Evolutionary conservation across 2,888 invertebrate genomes (phyloP), one percentile per base, ranked within the genome.

Genomic region (Xylocampa areola): DNA sequence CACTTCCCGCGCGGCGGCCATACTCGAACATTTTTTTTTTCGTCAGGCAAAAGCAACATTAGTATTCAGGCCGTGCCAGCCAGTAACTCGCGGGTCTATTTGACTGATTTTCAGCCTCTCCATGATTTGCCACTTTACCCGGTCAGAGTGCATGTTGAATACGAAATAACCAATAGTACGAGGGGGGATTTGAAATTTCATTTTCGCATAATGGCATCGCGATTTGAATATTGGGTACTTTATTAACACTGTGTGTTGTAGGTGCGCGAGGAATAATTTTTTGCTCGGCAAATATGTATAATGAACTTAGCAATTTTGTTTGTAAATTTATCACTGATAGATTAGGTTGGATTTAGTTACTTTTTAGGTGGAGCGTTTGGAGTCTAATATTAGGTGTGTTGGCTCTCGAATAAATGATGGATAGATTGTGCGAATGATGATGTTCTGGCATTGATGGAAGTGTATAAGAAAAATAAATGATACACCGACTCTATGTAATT

Each of bases 81-180:
- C 85, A 85, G 88, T 87, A 89, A 88, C 92, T 88, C 91, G 82
- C 87, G 83, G 89, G 90, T 92, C 91, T 92, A 91, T 93, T 92
- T 92, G 93, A 92, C 93, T 93, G 93, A 93, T 93, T 93, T 91
- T 92, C 93, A 91, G 91, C 87, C 87, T 84, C 89, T 92, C 90
- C 90, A 92, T 93, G 93, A 93, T 93, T 93, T 91, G 91, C 91
- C 92, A 93, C 93, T 93, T 93, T 89, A 88, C 92, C 91, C 93
- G 90, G 93, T 91, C 92, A 92, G 86, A 62, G 65, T 83, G 82
- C 74, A 87, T 69, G 79, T 76, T 88, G 93, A 92, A 92, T 93
- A 87, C 82, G 78, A 89, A 92, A 76, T 78, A 87, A 84, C 86
- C 88, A 86, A 89, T 90, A 80, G 79, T 72, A 78, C 19, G 78